Base-by-base conservation (phyloP, 1,140 invertebrate genomes). In the Dendroctonus ponderosae region DNA sequence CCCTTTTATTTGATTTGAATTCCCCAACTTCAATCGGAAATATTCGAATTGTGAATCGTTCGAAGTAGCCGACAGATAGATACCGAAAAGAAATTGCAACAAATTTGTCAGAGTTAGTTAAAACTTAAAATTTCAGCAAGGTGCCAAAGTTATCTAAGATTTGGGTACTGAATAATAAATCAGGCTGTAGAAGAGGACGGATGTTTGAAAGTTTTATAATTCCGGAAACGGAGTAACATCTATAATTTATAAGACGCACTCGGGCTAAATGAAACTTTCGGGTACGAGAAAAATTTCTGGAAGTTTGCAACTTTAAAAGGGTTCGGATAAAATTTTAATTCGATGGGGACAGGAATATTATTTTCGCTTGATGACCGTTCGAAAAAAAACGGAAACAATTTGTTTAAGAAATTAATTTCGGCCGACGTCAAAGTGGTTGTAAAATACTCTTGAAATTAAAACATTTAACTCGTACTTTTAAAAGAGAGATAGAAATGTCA, bases 211-310 rank as follows among this genome's bases (percentile, higher is more conserved):
- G 54, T 57, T 65, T 65, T 65, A 65, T 57, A 65, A 65, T 65
- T 65, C 52, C 44, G 26, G 43, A 56, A 57, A 56, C 53, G 62
- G 39, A 65, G 62, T 65, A 39, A 65, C 62, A 65, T 65, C 62
- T 65, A 65, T 65, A 65, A 65, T 65, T 65, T 65, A 65, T 65
- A 65, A 65, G 62, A 65, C 62, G 62, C 54, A 65, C 53, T 40
- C 53, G 12, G 53, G 53, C 26, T 65, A 57, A 65, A 57, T 49
- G 62, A 65, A 65, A 65, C 14, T 65, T 65, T 44, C n/a, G 38
- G 9, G 43, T 49, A 37, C 11, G 26, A 37, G 14, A 54, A 63
- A 54, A 54, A 53, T 63, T 63, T 26, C 39, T 41, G 11, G 46
- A 15, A 54, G 61, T 63, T 61, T 38, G 5, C 2, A 54, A 41